These are phyloP conservation scores for Amblyteles armatorius DNA, from an alignment of 2,888 invertebrate genomes.

Conservation along the genomic window DNA sequence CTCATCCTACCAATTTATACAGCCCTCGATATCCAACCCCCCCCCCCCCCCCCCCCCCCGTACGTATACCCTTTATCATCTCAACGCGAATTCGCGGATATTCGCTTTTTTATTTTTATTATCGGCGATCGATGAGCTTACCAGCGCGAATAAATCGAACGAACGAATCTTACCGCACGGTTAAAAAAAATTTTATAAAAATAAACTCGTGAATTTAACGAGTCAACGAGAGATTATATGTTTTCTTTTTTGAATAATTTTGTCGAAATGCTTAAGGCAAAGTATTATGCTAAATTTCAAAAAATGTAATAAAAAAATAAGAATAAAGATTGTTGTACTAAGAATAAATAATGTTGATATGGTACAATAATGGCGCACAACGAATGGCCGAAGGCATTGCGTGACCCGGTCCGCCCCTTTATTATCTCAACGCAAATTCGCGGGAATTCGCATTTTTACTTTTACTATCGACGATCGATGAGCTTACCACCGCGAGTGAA, in stretches of 20 bases:
- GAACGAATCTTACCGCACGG: background rate
- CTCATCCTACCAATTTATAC: background rate
- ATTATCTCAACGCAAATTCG: slow-evolving; percentile 34
- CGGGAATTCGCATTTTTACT: slow-evolving; percentile 7
- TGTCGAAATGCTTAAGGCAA: no score
- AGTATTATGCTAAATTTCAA: background rate
- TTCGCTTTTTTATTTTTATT: slow-evolving; percentile 7
- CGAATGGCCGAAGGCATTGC: background rate
- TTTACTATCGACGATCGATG: slow-evolving; percentile 24
- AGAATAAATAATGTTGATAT: background rate
- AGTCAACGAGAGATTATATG: background rate
- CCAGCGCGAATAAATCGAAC: slow-evolving; percentile 34
- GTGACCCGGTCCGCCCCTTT: slow-evolving; percentile 16
- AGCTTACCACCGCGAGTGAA: slow-evolving; percentile 37
- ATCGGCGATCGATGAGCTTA: slow-evolving; percentile 37
- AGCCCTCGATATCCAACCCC: background rate
- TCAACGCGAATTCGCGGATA: slow-evolving; percentile 30
- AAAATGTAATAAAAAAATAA: background rate
- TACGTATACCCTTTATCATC: slow-evolving; percentile 29
- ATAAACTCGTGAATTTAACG: background rate
- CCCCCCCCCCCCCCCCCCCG: background rate
- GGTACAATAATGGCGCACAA: background rate
- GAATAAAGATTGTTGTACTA: background rate
- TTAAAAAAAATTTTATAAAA: background rate
- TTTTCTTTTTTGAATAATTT: background rate